Percentiles rank a stretch among this genome's conserved stretches.
Evolutionary conservation across 2,113 vertebrate genomes (phyloP).

Genomic region (Phylloscopus trochilus): DNA sequence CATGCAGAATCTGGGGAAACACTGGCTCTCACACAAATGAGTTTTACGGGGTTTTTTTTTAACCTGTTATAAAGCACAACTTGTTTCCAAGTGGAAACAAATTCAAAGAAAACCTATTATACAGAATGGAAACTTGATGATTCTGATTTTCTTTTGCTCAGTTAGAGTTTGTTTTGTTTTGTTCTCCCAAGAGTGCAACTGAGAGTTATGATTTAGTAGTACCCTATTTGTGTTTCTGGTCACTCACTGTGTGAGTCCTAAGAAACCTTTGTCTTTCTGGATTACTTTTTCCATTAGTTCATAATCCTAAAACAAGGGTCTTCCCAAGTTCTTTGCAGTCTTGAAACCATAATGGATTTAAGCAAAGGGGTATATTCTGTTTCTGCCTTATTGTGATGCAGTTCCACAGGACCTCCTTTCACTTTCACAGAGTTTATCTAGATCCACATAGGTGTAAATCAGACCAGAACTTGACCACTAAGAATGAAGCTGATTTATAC

Average conservation of each 20-base stretch:
- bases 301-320: not conserved
- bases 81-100: conserved; percentile 13
- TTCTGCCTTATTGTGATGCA: not conserved
- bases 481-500: not conserved
- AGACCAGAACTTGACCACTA: not conserved
- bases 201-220: not conserved
- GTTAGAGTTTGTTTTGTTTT: not conserved
- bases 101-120: not conserved
- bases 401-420: not conserved
- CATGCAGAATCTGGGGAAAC: not conserved
- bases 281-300: not conserved
- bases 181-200: not conserved
- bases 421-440: not conserved
- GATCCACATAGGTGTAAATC: not conserved
- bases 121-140: not conserved
- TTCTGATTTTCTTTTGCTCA: not conserved
- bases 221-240: not conserved
- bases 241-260: not conserved
- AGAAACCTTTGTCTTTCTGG: not conserved
- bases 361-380: not conserved
- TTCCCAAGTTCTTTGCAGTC: not conserved
- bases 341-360: not conserved
- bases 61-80: not conserved
- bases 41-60: not conserved
- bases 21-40: not conserved